Evolutionary conservation across 2,113 vertebrate species (phyloP).

Genomic region (Puma concolor): DNA sequence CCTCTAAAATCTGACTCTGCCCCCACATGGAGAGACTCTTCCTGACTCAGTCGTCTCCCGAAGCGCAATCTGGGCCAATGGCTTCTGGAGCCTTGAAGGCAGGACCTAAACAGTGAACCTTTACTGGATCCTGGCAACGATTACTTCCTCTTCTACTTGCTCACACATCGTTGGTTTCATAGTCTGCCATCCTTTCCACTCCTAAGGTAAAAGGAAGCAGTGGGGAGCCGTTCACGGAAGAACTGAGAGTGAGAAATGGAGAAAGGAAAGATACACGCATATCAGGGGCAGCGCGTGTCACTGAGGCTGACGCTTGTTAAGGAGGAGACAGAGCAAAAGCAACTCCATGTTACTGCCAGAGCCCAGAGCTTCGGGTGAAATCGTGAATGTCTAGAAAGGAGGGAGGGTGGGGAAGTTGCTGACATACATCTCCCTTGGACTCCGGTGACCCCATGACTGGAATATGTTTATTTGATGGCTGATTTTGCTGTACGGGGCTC

Average conservation of each 20-base stretch:
- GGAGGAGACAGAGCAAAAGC: constrained; percentile 76
- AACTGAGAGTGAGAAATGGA: background rate
- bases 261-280: background rate
- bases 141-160: background rate
- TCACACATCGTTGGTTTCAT: background rate
- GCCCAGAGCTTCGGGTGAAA: constrained; percentile 78
- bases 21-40: background rate
- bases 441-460: background rate
- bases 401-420: background rate
- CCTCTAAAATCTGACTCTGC: background rate
- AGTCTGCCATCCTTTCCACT: background rate
- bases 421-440: background rate
- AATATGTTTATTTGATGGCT: background rate
- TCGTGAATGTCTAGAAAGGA: constrained; percentile 29
- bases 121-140: background rate
- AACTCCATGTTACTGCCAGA: constrained; percentile 81
- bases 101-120: background rate
- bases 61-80: background rate
- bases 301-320: constrained; percentile 22
- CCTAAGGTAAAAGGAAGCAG: background rate
- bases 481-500: background rate
- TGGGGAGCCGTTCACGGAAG: background rate
- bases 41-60: background rate
- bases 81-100: background rate
- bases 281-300: background rate